These are phyloP conservation scores for Gambusia holbrooki DNA, from an alignment of 2,113 vertebrate genomes.

Conservation along the genomic window DNA sequence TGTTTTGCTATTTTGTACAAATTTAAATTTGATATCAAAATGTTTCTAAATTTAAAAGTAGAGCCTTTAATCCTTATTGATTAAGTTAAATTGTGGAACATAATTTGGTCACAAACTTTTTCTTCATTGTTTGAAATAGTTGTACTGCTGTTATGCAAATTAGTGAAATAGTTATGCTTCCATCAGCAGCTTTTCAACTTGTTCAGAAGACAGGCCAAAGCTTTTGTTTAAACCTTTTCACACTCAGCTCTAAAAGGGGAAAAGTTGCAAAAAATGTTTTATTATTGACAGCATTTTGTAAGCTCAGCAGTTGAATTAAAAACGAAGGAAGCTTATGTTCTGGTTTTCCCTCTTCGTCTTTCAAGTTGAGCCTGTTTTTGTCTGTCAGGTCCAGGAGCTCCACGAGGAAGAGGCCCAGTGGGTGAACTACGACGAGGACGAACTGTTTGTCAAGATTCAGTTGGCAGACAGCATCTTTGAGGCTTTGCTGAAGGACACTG, in stretches of 20 bases:
- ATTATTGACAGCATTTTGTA: too few species aligned
- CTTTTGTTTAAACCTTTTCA: not conserved
- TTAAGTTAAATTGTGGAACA: not conserved
- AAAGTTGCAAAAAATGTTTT: not conserved
- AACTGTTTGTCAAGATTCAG: conserved; percentile 97
- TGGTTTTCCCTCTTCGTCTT: not conserved
- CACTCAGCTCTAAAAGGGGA: not conserved
- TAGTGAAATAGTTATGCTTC: not conserved
- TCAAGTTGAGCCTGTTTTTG: conserved; percentile 20
- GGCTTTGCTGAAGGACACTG: conserved; percentile 92
- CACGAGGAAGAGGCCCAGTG: conserved; percentile 96
- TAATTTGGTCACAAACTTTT: not conserved
- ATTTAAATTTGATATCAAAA: not conserved
- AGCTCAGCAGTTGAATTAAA: too few species aligned
- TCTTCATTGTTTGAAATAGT: not conserved
- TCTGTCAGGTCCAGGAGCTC: conserved; percentile 91
- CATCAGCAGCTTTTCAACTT: not conserved
- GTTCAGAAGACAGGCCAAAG: not conserved
- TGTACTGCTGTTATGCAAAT: not conserved
- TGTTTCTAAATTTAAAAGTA: not conserved
- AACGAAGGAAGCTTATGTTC: not conserved
- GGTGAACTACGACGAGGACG: conserved; percentile 98
- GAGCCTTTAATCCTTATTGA: not conserved
- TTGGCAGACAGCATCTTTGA: conserved; percentile 97
- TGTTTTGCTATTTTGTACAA: not conserved